These are phyloP conservation scores for Germaria angustata DNA, from an alignment of 2,888 invertebrate species.

Conservation along the genomic window DNA sequence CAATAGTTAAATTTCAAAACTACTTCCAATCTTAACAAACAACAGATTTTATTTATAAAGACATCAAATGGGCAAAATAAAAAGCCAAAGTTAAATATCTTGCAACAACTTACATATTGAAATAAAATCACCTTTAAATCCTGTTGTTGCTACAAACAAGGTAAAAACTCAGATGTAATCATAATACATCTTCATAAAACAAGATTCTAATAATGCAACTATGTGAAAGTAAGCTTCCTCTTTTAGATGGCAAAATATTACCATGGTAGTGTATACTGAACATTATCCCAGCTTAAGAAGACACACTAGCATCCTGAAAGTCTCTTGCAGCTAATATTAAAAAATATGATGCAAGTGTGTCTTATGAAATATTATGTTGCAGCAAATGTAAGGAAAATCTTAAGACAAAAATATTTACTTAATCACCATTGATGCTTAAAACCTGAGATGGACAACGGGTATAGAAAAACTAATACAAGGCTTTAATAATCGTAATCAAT, in stretches of 20 bases:
- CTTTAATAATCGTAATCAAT: conserved; percentile 41
- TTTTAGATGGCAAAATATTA: neutral
- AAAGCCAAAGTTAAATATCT: neutral
- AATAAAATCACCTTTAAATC: neutral
- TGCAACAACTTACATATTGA: neutral
- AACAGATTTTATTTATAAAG: too few species aligned
- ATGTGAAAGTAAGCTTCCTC: conserved; percentile 3
- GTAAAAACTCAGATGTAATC: neutral
- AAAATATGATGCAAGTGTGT: neutral
- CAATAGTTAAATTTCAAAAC: too few species aligned
- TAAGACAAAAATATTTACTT: conserved; percentile 18
- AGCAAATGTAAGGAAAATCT: conserved; percentile 1
- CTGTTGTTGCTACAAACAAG: neutral
- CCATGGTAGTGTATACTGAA: neutral
- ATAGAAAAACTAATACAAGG: conserved; percentile 8
- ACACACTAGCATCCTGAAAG: neutral
- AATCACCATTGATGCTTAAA: conserved; percentile 17
- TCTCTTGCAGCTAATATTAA: neutral
- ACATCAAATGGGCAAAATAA: neutral
- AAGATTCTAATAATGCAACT: conserved; percentile 18
- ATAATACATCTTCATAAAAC: conserved; percentile 17
- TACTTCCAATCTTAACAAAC: too few species aligned
- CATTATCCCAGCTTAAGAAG: neutral
- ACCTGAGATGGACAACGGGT: neutral
- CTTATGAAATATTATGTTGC: conserved; percentile 8